Evolutionary conservation across 2,888 invertebrate genomes (phyloP), one percentile per base, ranked within the genome.

Genomic region (Acanthopleura granulata): DNA sequence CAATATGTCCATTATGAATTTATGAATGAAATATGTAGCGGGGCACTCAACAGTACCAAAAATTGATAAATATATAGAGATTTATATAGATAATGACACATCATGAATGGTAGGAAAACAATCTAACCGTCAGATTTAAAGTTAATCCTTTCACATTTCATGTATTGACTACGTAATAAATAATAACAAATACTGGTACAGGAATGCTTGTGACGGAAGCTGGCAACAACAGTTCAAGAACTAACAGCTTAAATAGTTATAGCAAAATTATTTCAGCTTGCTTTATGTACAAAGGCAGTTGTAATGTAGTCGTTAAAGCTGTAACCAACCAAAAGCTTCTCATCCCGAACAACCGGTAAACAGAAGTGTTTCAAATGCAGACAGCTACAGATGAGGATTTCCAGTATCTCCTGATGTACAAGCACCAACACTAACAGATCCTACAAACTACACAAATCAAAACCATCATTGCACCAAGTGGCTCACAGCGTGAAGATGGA

Each of bases 151-250:
- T 27, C 14, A 66, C 66, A 66, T 16, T 16, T 66, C 6, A 22
- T 66, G 66, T 22, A 66, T 27, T 66, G 22, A 22, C 66, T 66
- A 66, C 66, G 25, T 27, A 66, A 66, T 66, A 66, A 66, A 66
- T 66, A 57, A 57, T 57, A 66, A 66, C 66, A 66, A 66, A 66
- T 66, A 66, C 66, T 66, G 66, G 18, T 66, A 66, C 66, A 66
- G 29, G 66, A 66, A 27, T 27, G 66, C 66, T 66, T 22, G 66
- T 27, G 27, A 66, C 66, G 25, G 18, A 66, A 66, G 22, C 66
- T 27, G 29, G 29, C 66, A 66, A 27, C 16, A 66, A 27, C 66
- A 66, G 29, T 27, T 15, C 22, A 66, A 15, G 29, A 22, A 25
- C 29, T 66, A n/a, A 22, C 22, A 57, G 66, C 22, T 66, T 66